Conservation (phyloP, 2,888 invertebrate genomes). For the Chaitophorus viminalis region DNA sequence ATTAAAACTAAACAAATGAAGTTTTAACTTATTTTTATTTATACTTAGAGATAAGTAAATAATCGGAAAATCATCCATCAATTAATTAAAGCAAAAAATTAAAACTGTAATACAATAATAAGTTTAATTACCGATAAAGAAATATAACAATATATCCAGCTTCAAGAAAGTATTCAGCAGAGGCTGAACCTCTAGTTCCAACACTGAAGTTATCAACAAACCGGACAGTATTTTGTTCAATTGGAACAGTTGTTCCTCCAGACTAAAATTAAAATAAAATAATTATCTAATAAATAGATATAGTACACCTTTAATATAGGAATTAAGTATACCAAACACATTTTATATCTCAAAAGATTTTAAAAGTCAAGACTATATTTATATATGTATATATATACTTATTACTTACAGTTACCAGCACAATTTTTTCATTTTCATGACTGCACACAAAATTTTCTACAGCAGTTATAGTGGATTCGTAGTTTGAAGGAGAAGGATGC, state of each 20-base stretch:
- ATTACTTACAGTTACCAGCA: constrained; percentile 82
- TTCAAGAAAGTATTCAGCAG: constrained; percentile 94
- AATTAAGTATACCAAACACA: not conserved
- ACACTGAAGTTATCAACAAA: constrained; percentile 99
- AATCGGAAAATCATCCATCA: too few species aligned
- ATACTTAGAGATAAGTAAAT: too few species aligned
- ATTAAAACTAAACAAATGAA: not conserved
- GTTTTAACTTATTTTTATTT: too few species aligned
- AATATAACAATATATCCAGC: constrained; percentile 92
- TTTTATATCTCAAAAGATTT: not conserved
- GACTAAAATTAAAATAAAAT: constrained; percentile 73
- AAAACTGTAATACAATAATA: constrained; percentile 11
- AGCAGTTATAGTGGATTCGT: constrained; percentile 77
- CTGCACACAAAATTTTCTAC: constrained; percentile 80
- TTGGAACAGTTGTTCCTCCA: constrained; percentile 95
- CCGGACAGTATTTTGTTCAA: constrained; percentile 96
- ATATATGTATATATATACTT: too few species aligned
- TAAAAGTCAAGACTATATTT: not conserved
- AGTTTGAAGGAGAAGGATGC: constrained; percentile 81
- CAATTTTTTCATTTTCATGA: constrained; percentile 77
- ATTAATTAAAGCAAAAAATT: not conserved
- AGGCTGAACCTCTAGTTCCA: constrained; percentile 93
- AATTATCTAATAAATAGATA: not conserved
- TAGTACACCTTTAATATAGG: not conserved
- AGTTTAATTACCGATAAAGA: constrained; percentile 75